Percentiles rank a stretch among this genome's conserved stretches.
These are phyloP conservation scores for Phyllotreta striolata DNA, from an alignment of 2,888 invertebrate genomes.

Conservation along the genomic window DNA sequence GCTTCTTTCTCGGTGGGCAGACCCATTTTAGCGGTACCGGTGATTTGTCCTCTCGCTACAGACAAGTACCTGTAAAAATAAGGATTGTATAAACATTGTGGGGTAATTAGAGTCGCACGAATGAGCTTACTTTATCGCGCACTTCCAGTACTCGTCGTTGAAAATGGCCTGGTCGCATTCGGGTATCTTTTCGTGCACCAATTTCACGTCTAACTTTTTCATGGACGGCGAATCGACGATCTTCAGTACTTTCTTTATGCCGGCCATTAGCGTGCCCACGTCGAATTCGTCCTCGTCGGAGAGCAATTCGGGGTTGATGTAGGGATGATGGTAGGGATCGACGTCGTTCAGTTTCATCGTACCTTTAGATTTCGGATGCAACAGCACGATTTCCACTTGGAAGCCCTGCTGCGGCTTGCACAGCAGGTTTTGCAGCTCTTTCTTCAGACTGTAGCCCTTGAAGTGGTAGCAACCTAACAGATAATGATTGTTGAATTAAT, in stretches of 20 bases:
- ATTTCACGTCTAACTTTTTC: constrained; percentile 64
- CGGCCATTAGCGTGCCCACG: constrained; percentile 66
- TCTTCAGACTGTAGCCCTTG: constrained; percentile 31
- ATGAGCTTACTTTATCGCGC: constrained; percentile 59
- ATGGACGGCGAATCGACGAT: constrained; percentile 69
- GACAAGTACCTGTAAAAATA: constrained; percentile 48
- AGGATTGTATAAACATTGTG: no score
- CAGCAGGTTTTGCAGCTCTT: constrained; percentile 63
- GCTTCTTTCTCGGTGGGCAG: constrained; percentile 67
- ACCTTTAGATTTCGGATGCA: constrained; percentile 79
- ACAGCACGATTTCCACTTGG: constrained; percentile 71
- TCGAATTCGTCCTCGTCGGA: constrained; percentile 69
- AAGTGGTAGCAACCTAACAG: constrained; percentile 36
- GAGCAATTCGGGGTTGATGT: constrained; percentile 84
- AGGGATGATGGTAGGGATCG: constrained; percentile 78
- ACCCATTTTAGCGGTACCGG: constrained; percentile 77
- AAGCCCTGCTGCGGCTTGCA: constrained; percentile 65
- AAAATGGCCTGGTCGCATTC: constrained; percentile 61
- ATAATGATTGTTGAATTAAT: not conserved
- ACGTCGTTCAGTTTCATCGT: constrained; percentile 72
- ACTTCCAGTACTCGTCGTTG: constrained; percentile 74
- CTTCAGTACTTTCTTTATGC: constrained; percentile 67
- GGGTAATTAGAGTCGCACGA: no score
- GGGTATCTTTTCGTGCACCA: constrained; percentile 56
- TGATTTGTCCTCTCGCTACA: constrained; percentile 51